phyloP scores from a whole-genome alignment of 2,888 invertebrate species.

The Blomia tropicalis region DNA sequence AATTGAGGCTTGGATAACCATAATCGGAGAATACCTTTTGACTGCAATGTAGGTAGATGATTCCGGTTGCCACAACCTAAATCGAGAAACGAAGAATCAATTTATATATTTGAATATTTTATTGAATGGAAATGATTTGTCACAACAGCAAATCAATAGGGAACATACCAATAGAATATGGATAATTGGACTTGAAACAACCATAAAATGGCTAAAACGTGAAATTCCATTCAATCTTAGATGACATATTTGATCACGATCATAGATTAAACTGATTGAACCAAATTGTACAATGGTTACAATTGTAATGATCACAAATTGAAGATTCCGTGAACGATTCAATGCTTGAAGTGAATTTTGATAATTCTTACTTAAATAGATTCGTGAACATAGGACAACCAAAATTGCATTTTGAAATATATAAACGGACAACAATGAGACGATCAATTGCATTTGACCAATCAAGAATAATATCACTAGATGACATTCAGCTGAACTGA shows the following conservation, averaged over 20 bases:
- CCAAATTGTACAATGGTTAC: too few relatives aligned
- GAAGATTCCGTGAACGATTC: neutral
- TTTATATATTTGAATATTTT: too few relatives aligned
- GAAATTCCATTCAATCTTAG: too few relatives aligned
- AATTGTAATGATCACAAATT: neutral
- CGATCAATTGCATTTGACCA: neutral
- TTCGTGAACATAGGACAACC: neutral
- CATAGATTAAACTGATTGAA: too few relatives aligned
- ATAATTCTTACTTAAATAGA: constrained; percentile 10
- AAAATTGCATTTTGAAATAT: constrained; percentile 6
- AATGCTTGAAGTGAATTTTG: neutral
- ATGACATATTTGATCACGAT: too few relatives aligned
- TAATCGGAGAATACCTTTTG: constrained; percentile 6
- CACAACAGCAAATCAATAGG: neutral
- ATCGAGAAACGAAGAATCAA: neutral
- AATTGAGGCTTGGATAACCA: constrained; percentile 3
- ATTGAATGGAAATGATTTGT: neutral
- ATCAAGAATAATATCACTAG: neutral
- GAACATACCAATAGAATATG: neutral
- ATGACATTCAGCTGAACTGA: neutral
- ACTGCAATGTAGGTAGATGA: neutral
- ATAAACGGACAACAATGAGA: neutral
- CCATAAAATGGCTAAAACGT: too few relatives aligned
- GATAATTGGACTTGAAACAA: too few relatives aligned
- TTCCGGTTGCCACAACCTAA: neutral